Percentiles rank a stretch among this genome's conserved stretches.
These are phyloP conservation scores for Peromyscus eremicus DNA, from an alignment of 2,797 vertebrate genomes.

Conservation along the genomic window DNA sequence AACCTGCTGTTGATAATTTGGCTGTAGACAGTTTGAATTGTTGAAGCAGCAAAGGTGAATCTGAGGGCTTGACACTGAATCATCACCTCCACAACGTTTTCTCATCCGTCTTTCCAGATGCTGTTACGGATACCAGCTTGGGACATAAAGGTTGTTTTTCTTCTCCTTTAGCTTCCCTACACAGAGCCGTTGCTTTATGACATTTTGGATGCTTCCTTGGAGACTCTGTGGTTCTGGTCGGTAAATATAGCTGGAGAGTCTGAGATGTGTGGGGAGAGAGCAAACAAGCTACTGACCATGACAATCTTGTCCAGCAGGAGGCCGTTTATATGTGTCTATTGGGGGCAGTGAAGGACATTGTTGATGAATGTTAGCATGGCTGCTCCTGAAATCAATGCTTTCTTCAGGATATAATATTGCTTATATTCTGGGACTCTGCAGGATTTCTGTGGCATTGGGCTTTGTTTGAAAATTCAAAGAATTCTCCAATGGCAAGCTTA, in stretches of 20 bases:
- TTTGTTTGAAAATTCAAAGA: conserved; percentile 82
- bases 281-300: conserved; percentile 43
- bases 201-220: conserved; percentile 28
- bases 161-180: background rate
- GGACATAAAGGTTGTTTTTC: conserved; percentile 31
- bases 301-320: conserved; percentile 50
- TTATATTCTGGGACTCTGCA: conserved; percentile 58
- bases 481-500: conserved; percentile 73
- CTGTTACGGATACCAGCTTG: conserved; percentile 22
- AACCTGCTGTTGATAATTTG: background rate
- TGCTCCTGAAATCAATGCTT: conserved; percentile 71
- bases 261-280: background rate
- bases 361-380: conserved; percentile 57
- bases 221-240: background rate
- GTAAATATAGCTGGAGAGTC: conserved; percentile 48
- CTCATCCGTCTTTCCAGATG: background rate
- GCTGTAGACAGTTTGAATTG: background rate
- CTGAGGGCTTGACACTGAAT: background rate
- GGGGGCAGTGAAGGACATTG: conserved; percentile 55
- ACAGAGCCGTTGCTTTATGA: background rate
- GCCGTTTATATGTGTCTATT: conserved; percentile 39
- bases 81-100: background rate
- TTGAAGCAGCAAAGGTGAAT: conserved; percentile 27
- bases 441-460: conserved; percentile 78
- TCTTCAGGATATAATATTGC: conserved; percentile 64